These are phyloP conservation scores for Sapayoa aenigma DNA, from an alignment of 2,113 vertebrate species.

Conservation along the genomic window DNA sequence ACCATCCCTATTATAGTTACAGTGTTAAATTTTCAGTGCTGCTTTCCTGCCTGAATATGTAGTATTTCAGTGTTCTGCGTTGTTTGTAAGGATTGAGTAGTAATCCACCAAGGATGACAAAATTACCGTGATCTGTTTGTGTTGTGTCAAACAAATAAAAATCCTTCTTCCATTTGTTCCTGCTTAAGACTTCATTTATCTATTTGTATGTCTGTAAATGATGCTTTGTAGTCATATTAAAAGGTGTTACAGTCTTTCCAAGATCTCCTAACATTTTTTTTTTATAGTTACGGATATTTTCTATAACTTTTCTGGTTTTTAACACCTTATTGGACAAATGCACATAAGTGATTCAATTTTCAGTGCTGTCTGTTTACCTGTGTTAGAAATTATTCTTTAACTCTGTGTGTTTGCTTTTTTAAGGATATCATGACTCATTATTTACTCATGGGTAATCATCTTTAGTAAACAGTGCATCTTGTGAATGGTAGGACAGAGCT, in stretches of 20 bases:
- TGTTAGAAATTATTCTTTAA: constrained; percentile 57
- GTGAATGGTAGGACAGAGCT: constrained; percentile 41
- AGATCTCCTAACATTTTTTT: not conserved
- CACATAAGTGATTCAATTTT: not conserved
- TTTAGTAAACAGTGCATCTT: constrained; percentile 50
- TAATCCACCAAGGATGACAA: not conserved
- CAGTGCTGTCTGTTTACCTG: not conserved
- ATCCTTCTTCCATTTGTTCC: not conserved
- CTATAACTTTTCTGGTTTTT: not conserved
- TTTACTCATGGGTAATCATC: constrained; percentile 57
- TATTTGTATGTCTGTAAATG: not conserved
- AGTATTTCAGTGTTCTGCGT: not conserved
- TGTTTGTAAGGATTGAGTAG: not conserved
- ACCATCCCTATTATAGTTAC: not conserved
- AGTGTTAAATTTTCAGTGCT: not conserved
- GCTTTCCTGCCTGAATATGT: not conserved
- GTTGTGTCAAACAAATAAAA: not conserved
- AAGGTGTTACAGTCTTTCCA: not conserved
- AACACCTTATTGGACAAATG: not conserved
- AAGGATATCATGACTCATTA: constrained; percentile 57
- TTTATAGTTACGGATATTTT: not conserved
- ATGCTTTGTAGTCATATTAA: not conserved
- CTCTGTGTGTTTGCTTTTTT: constrained; percentile 53
- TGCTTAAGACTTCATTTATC: not conserved
- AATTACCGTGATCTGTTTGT: not conserved